Conservation (phyloP, 2,888 invertebrate genomes). For the Clitarchus hookeri region DNA sequence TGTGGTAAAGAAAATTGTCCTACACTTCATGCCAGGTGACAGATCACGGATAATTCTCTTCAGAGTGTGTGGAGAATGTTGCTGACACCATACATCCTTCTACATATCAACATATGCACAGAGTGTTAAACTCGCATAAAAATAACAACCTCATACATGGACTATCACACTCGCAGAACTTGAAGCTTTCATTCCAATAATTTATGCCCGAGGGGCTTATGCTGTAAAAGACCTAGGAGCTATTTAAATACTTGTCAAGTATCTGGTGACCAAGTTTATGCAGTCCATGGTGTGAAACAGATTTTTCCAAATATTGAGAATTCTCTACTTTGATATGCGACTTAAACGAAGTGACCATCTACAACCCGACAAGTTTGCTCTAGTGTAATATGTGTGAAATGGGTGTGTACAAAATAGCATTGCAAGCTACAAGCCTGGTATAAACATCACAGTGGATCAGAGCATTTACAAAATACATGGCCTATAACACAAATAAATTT, state of each 20-base stretch:
- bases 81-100: too few relatives aligned
- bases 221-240: too few relatives aligned
- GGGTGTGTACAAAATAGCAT: not conserved
- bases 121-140: too few relatives aligned
- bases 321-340: not conserved
- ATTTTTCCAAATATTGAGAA: constrained; percentile 15
- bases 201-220: too few relatives aligned
- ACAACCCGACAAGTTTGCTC: constrained; percentile 10
- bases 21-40: too few relatives aligned
- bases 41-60: too few relatives aligned
- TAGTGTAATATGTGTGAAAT: not conserved
- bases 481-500: not conserved
- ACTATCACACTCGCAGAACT: too few relatives aligned
- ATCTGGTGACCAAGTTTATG: not conserved
- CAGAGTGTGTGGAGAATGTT: too few relatives aligned
- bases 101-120: too few relatives aligned
- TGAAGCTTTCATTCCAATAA: too few relatives aligned
- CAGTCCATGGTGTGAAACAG: not conserved
- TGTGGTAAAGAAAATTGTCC: too few relatives aligned
- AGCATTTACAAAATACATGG: not conserved
- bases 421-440: not conserved
- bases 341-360: not conserved
- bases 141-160: too few relatives aligned
- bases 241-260: not conserved
- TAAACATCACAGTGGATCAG: not conserved